Evolutionary conservation across 1,140 invertebrate genomes (phyloP).

Genomic region (Zaprionus taronus): DNA sequence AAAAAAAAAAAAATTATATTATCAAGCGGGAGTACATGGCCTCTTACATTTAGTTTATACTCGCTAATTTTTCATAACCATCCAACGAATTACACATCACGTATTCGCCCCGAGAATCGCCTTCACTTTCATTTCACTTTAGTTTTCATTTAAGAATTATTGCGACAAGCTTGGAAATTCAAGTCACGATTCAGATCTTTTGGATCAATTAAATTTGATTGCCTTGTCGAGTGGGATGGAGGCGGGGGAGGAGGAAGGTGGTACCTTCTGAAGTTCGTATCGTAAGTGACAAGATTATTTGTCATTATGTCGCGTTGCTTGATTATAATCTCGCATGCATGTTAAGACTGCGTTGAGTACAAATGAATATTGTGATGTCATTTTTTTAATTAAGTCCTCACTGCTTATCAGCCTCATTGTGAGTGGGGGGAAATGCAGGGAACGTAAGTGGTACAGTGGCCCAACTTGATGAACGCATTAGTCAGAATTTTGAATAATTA

Average conservation of each 20-base stretch:
- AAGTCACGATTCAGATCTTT: constrained; percentile 52
- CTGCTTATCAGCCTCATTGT: constrained; percentile 1
- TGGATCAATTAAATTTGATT: constrained; percentile 30
- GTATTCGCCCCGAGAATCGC: constrained; percentile 29
- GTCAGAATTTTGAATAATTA: background rate
- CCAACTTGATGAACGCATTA: background rate
- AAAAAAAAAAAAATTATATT: too few species aligned
- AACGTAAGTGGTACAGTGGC: background rate
- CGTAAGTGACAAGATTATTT: constrained; percentile 43
- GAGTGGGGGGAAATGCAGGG: background rate
- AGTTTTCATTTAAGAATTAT: constrained; percentile 45
- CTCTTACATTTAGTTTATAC: too few species aligned
- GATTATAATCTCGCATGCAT: constrained; percentile 27
- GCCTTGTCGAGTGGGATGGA: constrained; percentile 9
- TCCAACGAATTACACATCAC: constrained; percentile 42
- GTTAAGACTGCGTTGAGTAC: constrained; percentile 2
- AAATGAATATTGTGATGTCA: constrained; percentile 22
- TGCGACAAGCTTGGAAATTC: constrained; percentile 41
- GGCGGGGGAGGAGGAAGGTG: constrained; percentile 4
- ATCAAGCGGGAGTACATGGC: too few species aligned
- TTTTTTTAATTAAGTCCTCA: constrained; percentile 3
- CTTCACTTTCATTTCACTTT: constrained; percentile 53
- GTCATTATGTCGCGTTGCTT: constrained; percentile 57
- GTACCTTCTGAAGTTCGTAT: constrained; percentile 2
- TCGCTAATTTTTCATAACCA: too few species aligned